Percentiles rank a stretch among this genome's conserved stretches.
Conservation (phyloP, 1,140 invertebrate species). For the Frieseomelitta varia region DNA sequence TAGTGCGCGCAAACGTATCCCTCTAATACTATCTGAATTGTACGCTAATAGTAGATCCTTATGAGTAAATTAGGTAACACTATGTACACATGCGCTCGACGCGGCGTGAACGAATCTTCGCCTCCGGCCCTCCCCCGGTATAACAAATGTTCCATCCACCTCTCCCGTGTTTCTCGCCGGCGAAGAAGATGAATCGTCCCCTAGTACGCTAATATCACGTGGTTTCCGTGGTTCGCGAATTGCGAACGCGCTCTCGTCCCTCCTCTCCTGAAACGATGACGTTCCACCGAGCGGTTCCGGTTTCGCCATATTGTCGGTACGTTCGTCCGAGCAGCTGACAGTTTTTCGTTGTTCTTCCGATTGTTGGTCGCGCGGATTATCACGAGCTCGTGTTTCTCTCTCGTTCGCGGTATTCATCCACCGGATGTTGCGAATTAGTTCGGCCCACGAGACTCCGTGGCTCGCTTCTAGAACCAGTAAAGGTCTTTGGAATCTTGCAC, state of each 20-base stretch:
- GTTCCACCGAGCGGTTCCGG: background rate
- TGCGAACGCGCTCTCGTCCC: background rate
- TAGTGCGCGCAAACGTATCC: conserved; percentile 68
- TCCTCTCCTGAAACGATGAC: conserved; percentile 16
- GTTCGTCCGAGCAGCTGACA: background rate
- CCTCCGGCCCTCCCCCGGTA: conserved; percentile 24
- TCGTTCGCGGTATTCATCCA: background rate
- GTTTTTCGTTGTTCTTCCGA: background rate
- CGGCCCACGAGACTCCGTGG: conserved; percentile 45
- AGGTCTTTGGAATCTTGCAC: conserved; percentile 77
- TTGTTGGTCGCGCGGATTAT: background rate
- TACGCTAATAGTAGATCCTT: conserved; percentile 71
- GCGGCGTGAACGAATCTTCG: conserved; percentile 25
- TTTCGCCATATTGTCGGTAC: conserved; percentile 28
- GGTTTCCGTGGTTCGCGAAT: conserved; percentile 9
- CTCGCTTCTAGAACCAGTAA: conserved; percentile 74
- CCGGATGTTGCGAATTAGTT: conserved; percentile 27
- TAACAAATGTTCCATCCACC: conserved; percentile 57
- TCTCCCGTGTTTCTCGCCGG: background rate
- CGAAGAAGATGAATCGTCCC: conserved; percentile 12
- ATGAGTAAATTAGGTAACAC: conserved; percentile 75
- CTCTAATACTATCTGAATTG: conserved; percentile 63
- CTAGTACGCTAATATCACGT: conserved; percentile 49
- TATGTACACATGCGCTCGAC: conserved; percentile 71
- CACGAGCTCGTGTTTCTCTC: background rate